These are phyloP conservation scores for Nipponia nippon DNA, from an alignment of 2,113 vertebrate genomes.

Conservation along the genomic window DNA sequence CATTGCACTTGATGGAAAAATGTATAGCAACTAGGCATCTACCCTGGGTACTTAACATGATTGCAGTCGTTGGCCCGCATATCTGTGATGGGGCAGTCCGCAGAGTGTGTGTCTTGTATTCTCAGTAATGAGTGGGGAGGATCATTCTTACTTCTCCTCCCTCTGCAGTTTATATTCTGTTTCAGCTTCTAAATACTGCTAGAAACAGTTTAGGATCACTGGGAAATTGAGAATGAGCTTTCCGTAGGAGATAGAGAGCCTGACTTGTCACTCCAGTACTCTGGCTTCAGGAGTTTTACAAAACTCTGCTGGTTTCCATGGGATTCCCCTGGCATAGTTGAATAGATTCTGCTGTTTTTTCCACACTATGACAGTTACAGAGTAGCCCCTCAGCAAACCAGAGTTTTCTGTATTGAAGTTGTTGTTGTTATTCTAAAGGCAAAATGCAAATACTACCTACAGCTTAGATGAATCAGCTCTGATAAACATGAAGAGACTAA, in stretches of 20 bases:
- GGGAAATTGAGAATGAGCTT: background rate
- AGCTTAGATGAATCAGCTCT: constrained; percentile 1
- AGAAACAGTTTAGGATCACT: background rate
- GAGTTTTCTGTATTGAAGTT: background rate
- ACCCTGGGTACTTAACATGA: fast-evolving
- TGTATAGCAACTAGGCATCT: background rate
- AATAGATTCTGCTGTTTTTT: background rate
- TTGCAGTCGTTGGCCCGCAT: background rate
- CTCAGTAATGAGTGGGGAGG: background rate
- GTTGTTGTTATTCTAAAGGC: background rate
- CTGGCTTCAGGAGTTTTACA: background rate
- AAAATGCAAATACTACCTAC: background rate
- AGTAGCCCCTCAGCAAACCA: background rate
- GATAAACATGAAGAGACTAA: constrained; percentile 35
- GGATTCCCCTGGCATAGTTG: background rate
- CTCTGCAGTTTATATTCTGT: background rate
- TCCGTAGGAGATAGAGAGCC: background rate
- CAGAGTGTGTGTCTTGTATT: background rate
- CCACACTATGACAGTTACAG: background rate
- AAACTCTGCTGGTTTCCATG: constrained; percentile 6
- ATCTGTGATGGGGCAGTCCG: background rate
- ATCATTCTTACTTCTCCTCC: background rate
- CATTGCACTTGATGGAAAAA: background rate
- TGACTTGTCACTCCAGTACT: background rate
- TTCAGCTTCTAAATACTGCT: background rate